Evolutionary conservation across 2,797 vertebrate genomes (phyloP), one percentile per base, ranked within the genome.

Genomic region (Microchirus variegatus): DNA sequence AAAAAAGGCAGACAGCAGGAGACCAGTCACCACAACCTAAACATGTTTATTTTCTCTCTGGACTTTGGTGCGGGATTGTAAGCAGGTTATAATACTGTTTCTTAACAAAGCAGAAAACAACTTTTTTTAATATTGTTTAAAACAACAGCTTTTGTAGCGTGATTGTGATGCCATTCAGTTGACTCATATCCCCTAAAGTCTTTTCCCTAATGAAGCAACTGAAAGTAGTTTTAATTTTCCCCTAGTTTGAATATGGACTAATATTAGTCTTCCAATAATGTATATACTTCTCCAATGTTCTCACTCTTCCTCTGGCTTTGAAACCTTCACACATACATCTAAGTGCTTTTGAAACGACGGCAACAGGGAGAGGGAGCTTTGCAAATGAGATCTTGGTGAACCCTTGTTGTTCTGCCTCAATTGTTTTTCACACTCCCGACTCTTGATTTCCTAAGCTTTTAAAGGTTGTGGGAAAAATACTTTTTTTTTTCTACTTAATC

Each of bases 321-420:
- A 89, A 82, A 86, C 68, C 47, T 49, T 56, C 82, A 7, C 31
- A 31, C 31, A 31, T 8, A 75, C 86, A 81, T 91, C 83, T 82
- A 73, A 90, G 83, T 80, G 78, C 74, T 88, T 89, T 88, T 86
- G 82, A 88, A 89, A 85, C 47, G 80, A 80, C 16, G 66, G 85
- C 83, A 70, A 72, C 69, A 45, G 65, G 58, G 70, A 79, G 77
- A 83, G 75, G 68, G 16, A 54, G 40, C 61, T 80, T 82, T 76
- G 79, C 78, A 88, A 90, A 90, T 90, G 80, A 90, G 85, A 84
- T 83, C 69, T 46, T 67, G 69, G 70, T 69, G 77, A 74, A 81
- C 81, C 65, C 67, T 53, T 65, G 78, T 82, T 79, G 74, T 80
- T 84, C 72, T 36, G 1, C 59, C 63, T 50, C 14, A 71, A 8